phyloP scores from a whole-genome alignment of 2,888 invertebrate genomes.

The Chrysolina oricalcia region DNA sequence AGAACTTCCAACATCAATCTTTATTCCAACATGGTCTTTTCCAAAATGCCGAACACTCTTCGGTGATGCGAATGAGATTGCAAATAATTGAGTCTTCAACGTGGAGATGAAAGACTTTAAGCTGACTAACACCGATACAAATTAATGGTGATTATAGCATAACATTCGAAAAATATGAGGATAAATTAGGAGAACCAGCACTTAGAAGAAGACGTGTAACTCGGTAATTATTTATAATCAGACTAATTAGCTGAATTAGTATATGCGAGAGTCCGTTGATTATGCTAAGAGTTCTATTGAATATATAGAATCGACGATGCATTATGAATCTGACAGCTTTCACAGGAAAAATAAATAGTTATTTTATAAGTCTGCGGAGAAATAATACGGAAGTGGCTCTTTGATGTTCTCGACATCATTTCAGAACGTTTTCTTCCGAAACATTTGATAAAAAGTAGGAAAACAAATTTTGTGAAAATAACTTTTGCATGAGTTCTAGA shows the following conservation, averaged over 20 bases:
- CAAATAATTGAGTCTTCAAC: not conserved
- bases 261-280: not conserved
- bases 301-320: not conserved
- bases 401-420: not conserved
- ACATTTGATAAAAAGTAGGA: no score
- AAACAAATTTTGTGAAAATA: no score
- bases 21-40: no score
- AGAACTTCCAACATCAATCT: no score
- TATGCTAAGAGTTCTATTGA: not conserved
- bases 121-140: not conserved
- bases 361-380: not conserved
- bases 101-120: not conserved
- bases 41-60: no score
- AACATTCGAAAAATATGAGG: not conserved
- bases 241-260: constrained; percentile 14
- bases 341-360: not conserved
- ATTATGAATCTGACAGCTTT: not conserved
- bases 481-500: no score
- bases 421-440: no score
- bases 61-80: not conserved
- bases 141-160: constrained; percentile 1
- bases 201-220: not conserved
- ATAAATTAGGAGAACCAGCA: not conserved
- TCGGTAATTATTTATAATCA: not conserved
- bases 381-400: not conserved